Conservation (phyloP, 2,113 vertebrate genomes). For the Acinonyx jubatus region DNA sequence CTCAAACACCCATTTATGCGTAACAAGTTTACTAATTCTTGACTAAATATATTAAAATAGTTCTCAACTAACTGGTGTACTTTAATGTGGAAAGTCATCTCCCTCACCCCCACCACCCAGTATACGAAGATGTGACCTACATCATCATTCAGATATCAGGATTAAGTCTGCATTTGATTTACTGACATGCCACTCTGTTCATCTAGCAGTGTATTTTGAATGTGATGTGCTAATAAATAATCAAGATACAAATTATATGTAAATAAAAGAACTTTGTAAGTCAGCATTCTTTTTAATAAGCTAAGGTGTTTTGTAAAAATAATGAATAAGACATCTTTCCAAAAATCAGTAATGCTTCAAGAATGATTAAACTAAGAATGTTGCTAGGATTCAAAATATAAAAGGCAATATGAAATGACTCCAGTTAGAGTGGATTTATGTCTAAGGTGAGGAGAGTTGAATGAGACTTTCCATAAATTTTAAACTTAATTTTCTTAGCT, state of each 20-base stretch:
- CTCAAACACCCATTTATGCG: background rate
- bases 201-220: background rate
- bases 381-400: slow-evolving; percentile 12
- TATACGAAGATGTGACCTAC: background rate
- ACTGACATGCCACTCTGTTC: background rate
- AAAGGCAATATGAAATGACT: background rate
- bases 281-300: background rate
- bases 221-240: background rate
- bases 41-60: background rate
- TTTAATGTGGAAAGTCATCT: background rate
- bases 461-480: slow-evolving; percentile 2
- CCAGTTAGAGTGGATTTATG: background rate
- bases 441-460: background rate
- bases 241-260: background rate
- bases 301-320: background rate
- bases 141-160: background rate
- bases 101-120: too few species aligned
- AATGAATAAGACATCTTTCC: background rate
- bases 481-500: background rate
- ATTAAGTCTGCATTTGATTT: background rate
- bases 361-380: background rate
- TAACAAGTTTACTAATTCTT: background rate
- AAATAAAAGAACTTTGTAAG: background rate
- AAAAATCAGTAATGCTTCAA: slow-evolving; percentile 6
- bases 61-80: background rate